These are phyloP conservation scores for Teinopalpus imperialis DNA, from an alignment of 2,888 invertebrate species.

Conservation along the genomic window DNA sequence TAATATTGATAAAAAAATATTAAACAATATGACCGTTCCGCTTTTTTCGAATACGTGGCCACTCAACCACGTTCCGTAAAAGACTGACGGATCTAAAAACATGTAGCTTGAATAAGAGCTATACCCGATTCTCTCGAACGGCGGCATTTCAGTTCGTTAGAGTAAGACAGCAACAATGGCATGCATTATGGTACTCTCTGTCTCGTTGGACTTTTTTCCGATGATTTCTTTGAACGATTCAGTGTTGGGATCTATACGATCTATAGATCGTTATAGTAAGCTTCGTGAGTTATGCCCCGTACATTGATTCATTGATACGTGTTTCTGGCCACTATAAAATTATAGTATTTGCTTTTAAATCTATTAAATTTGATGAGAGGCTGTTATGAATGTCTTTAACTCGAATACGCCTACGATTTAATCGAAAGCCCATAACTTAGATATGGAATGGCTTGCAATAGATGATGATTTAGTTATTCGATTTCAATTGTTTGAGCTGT, in stretches of 20 bases:
- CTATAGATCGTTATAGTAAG: conserved; percentile 64
- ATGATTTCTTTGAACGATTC: conserved; percentile 74
- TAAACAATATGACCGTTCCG: conserved; percentile 25
- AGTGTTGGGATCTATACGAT: conserved; percentile 60
- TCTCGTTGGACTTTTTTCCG: conserved; percentile 63
- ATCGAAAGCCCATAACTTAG: conserved; percentile 15
- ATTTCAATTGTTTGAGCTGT: conserved; percentile 3
- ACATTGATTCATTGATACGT: conserved; percentile 55
- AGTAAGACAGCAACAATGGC: conserved; percentile 61
- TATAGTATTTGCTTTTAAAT: conserved; percentile 41
- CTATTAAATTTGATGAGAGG: conserved; percentile 29
- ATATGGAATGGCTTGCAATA: conserved; percentile 9
- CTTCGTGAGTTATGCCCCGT: conserved; percentile 67
- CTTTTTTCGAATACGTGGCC: conserved; percentile 33
- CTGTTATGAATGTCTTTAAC: conserved; percentile 19
- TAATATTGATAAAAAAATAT: conserved; percentile 25
- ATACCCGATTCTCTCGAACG: conserved; percentile 40
- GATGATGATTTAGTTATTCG: conserved; percentile 9
- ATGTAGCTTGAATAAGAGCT: conserved; percentile 56
- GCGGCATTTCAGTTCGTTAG: conserved; percentile 23
- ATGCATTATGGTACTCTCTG: conserved; percentile 67
- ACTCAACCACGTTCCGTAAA: conserved; percentile 30
- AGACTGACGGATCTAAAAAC: conserved; percentile 49
- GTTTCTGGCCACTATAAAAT: conserved; percentile 40
- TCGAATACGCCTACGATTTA: conserved; percentile 20